phyloP scores from a whole-genome alignment of 2,797 vertebrate genomes.

The Micromesistius poutassou region DNA sequence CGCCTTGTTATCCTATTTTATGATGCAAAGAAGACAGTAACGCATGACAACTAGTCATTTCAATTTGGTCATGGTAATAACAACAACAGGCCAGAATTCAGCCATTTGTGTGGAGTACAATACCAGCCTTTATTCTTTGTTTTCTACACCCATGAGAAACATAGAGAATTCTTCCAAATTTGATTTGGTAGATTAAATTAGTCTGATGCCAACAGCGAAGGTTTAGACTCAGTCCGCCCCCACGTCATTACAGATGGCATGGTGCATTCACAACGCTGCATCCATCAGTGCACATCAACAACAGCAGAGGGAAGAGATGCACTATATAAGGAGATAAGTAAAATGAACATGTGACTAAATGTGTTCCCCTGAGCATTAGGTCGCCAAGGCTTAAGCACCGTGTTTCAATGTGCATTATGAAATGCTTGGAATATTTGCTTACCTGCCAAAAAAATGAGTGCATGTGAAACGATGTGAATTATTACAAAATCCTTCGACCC shows the following conservation, averaged over 20 bases:
- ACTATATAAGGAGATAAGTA: slow-evolving; percentile 27
- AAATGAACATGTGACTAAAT: slow-evolving; percentile 33
- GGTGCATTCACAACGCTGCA: slow-evolving; percentile 10
- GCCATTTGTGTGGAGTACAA: not conserved
- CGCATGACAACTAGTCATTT: slow-evolving; percentile 10
- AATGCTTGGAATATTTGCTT: not conserved
- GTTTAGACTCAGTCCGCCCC: not conserved
- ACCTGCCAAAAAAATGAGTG: slow-evolving; percentile 41
- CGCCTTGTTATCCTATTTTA: not conserved
- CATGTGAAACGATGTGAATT: slow-evolving; percentile 35
- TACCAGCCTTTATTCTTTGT: not conserved
- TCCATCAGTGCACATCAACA: slow-evolving; percentile 7
- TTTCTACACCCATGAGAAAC: slow-evolving; percentile 3
- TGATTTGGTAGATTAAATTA: slow-evolving; percentile 18
- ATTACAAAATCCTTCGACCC: slow-evolving; percentile 30
- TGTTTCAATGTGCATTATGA: slow-evolving; percentile 24
- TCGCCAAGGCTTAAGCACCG: slow-evolving; percentile 38
- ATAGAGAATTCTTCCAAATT: slow-evolving; percentile 2
- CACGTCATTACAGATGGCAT: slow-evolving; percentile 1
- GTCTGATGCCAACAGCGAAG: slow-evolving; percentile 6
- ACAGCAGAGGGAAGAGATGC: slow-evolving; percentile 6
- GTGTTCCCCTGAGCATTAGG: slow-evolving; percentile 30
- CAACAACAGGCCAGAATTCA: not conserved
- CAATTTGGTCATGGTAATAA: not conserved
- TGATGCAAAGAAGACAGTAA: slow-evolving; percentile 16